Evolutionary conservation across 2,797 vertebrate species (phyloP).

Genomic region (Spinus olivaceus): DNA sequence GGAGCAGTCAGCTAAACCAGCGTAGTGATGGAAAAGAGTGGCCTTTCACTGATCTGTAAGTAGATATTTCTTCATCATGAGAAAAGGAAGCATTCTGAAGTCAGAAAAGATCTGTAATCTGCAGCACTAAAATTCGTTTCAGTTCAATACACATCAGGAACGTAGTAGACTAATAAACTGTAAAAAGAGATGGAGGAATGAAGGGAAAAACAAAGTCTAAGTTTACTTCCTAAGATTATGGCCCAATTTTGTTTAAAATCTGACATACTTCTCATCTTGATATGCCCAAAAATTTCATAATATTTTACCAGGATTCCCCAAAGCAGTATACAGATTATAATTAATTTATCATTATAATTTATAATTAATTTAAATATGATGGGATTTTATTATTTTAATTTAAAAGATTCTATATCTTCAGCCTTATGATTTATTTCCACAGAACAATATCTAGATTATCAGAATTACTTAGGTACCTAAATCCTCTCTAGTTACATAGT

Average conservation of each 20-base stretch:
- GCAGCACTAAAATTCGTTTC: background rate
- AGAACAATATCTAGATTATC: background rate
- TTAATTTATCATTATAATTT: background rate
- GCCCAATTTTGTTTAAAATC: background rate
- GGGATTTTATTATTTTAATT: background rate
- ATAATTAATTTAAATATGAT: background rate
- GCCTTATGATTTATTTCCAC: background rate
- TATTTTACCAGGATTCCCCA: background rate
- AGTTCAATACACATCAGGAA: slow-evolving; percentile 17
- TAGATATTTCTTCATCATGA: slow-evolving; percentile 14
- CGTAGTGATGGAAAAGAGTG: slow-evolving; percentile 7
- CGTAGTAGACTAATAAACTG: background rate
- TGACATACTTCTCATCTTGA: background rate
- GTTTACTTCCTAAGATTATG: background rate
- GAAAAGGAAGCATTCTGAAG: slow-evolving; percentile 16
- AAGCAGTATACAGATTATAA: background rate
- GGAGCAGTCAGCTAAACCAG: background rate
- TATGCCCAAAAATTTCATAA: background rate
- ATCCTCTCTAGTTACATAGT: background rate
- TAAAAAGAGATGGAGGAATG: background rate
- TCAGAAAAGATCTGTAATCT: background rate
- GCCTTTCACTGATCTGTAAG: background rate
- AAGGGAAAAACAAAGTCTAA: background rate
- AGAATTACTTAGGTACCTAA: background rate
- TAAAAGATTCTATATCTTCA: background rate